Percentiles rank a stretch among this genome's conserved stretches.
These are phyloP conservation scores for Macrosteles quadrilineatus DNA, from an alignment of 1,140 invertebrate genomes.

Conservation along the genomic window DNA sequence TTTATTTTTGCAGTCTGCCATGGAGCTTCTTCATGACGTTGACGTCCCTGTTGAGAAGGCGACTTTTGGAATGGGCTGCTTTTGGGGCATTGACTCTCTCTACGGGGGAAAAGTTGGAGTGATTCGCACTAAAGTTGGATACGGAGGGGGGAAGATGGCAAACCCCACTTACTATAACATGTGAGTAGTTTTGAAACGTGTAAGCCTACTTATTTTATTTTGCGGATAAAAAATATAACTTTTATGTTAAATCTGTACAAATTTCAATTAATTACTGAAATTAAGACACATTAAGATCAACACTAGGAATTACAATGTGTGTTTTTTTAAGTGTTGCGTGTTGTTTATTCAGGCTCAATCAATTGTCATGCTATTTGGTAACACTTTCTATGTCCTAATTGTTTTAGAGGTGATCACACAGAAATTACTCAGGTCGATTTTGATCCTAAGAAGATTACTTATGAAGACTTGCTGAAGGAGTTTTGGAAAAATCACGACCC, in stretches of 20 bases:
- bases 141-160: slow-evolving; percentile 79
- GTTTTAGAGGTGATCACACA: slow-evolving; percentile 85
- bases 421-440: slow-evolving; percentile 92
- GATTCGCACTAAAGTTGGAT: slow-evolving; percentile 91
- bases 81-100: slow-evolving; percentile 92
- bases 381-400: too few species aligned
- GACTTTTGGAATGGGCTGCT: slow-evolving; percentile 95
- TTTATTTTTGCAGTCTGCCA: slow-evolving; percentile 35
- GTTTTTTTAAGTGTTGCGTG: too few species aligned
- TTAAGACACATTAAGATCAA: too few species aligned
- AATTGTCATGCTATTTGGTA: too few species aligned
- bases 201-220: too few species aligned
- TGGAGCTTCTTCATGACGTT: slow-evolving; percentile 40
- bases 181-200: too few species aligned
- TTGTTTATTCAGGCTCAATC: too few species aligned
- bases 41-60: slow-evolving; percentile 57
- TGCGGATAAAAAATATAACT: too few species aligned
- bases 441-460: slow-evolving; percentile 75
- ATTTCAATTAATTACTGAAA: too few species aligned
- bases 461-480: slow-evolving; percentile 72
- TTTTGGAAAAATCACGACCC: slow-evolving; percentile 96
- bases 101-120: slow-evolving; percentile 87
- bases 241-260: too few species aligned
- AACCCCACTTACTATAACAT: slow-evolving; percentile 83
- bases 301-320: too few species aligned